A percentile compares a stretch with the other conserved stretches of the same genome.
Conservation (phyloP, 2,113 vertebrate genomes). For the Chloroceryle aenea region DNA sequence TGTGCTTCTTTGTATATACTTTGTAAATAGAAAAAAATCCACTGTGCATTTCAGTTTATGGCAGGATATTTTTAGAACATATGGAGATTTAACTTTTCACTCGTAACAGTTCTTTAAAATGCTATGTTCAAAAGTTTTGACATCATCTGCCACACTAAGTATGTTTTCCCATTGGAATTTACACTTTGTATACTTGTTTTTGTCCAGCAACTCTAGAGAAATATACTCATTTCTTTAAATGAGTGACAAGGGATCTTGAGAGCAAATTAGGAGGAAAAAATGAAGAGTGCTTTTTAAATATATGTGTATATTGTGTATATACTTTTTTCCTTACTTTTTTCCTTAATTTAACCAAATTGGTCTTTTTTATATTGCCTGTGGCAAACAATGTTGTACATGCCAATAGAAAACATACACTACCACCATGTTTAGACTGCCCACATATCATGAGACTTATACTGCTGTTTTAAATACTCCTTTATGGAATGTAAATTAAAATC, state of each 20-base stretch:
- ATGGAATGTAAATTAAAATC: slow-evolving; percentile 66
- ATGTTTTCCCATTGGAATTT: slow-evolving; percentile 49
- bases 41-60: slow-evolving; percentile 39
- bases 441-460: neutral
- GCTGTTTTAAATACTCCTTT: slow-evolving; percentile 59
- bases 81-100: neutral
- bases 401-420: neutral
- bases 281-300: neutral
- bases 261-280: neutral
- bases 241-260: neutral
- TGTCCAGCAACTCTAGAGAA: neutral
- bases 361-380: slow-evolving; percentile 69
- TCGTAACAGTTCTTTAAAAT: neutral
- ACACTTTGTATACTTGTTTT: neutral
- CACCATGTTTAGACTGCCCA: neutral
- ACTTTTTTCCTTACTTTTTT: slow-evolving; percentile 63
- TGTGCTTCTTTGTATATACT: slow-evolving; percentile 21
- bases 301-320: slow-evolving; percentile 69
- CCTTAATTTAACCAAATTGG: slow-evolving; percentile 74
- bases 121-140: neutral
- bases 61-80: neutral
- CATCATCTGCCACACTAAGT: neutral
- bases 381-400: slow-evolving; percentile 52
- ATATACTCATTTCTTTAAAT: neutral
- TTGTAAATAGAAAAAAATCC: slow-evolving; percentile 57